These are phyloP conservation scores for Morone saxatilis DNA, from an alignment of 2,113 vertebrate species.

Conservation along the genomic window DNA sequence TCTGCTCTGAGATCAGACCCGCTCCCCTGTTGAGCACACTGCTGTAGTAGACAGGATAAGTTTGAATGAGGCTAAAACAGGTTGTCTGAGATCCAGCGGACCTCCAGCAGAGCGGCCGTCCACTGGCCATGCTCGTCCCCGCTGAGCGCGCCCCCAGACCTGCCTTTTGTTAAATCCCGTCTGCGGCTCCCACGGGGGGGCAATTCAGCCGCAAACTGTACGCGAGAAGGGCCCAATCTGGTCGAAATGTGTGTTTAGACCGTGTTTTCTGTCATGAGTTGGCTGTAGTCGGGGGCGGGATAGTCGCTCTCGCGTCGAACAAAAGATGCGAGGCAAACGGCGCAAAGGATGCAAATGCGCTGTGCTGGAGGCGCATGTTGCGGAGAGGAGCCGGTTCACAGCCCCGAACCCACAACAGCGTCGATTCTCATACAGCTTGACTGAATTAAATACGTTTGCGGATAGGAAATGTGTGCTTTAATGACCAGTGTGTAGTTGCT, in stretches of 20 bases:
- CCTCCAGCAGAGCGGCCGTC: conserved; percentile 29
- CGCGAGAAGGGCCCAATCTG: rapidly evolving
- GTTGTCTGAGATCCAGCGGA: neutral
- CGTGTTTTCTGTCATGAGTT: conserved; percentile 65
- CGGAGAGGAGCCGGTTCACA: conserved; percentile 20
- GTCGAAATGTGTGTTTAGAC: neutral
- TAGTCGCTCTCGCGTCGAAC: conserved; percentile 62
- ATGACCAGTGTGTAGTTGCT: neutral
- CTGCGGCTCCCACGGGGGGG: conserved; percentile 1
- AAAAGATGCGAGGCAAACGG: conserved; percentile 74
- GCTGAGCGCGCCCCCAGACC: conserved; percentile 35
- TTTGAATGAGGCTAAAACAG: neutral
- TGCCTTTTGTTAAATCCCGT: conserved; percentile 60
- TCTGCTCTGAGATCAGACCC: neutral
- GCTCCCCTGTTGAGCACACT: neutral
- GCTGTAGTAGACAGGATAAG: rapidly evolving
- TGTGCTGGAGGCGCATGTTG: conserved; percentile 70
- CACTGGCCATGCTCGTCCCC: conserved; percentile 34
- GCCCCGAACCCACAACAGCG: neutral
- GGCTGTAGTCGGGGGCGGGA: neutral
- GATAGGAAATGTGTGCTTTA: neutral
- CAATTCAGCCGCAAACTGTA: neutral
- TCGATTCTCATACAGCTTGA: neutral
- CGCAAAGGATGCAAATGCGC: conserved; percentile 79
- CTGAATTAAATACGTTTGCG: rapidly evolving